phyloP scores from a whole-genome alignment of 2,888 invertebrate species.

The Polymixis lichenea region DNA sequence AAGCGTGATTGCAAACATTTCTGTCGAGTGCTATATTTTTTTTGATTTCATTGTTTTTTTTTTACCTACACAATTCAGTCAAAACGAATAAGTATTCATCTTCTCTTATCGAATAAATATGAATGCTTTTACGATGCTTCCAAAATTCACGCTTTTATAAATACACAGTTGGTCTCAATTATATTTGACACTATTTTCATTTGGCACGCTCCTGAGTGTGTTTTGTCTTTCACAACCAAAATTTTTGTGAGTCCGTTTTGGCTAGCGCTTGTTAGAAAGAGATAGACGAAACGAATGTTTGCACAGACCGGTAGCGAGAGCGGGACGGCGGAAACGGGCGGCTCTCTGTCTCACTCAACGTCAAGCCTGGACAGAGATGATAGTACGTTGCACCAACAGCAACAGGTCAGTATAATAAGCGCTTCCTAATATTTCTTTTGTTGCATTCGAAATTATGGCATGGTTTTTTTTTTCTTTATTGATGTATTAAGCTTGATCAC shows the following conservation, averaged over 20 bases:
- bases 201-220: slow-evolving; percentile 45
- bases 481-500: slow-evolving; percentile 7
- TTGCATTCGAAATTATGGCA: slow-evolving; percentile 36
- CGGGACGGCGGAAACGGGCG: slow-evolving; percentile 91
- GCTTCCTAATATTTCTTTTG: slow-evolving; percentile 20
- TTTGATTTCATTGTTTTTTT: not conserved
- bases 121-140: slow-evolving; percentile 32
- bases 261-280: slow-evolving; percentile 76
- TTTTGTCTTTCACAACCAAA: slow-evolving; percentile 45
- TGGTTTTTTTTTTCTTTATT: slow-evolving; percentile 9
- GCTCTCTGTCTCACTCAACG: slow-evolving; percentile 94
- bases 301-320: slow-evolving; percentile 89
- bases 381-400: slow-evolving; percentile 86
- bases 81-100: not conserved
- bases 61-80: not conserved
- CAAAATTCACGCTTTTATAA: slow-evolving; percentile 44
- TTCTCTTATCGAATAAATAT: not conserved
- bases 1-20: slow-evolving; percentile 22
- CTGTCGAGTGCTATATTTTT: not conserved
- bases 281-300: slow-evolving; percentile 76
- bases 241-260: slow-evolving; percentile 37
- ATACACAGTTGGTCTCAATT: slow-evolving; percentile 36
- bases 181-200: slow-evolving; percentile 23
- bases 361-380: slow-evolving; percentile 97
- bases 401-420: slow-evolving; percentile 84